A percentile compares a stretch with the other conserved stretches of the same genome.
Evolutionary conservation across 1,140 invertebrate genomes (phyloP).

Genomic region (Drosophila pseudoananassae): DNA sequence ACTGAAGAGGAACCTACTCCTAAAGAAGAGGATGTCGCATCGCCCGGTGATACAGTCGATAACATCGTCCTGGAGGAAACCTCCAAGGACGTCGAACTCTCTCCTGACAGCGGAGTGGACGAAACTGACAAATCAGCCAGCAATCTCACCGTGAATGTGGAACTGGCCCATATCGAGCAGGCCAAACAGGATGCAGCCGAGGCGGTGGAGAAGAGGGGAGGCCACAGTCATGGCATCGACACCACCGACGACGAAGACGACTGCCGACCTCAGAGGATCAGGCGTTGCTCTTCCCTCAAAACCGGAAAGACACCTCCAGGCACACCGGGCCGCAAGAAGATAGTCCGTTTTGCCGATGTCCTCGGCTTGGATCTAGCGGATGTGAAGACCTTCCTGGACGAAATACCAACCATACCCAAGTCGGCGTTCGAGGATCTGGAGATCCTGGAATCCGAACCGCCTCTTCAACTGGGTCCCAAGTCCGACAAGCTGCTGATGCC

Average conservation of each 20-base stretch:
- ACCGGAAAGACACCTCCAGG: constrained; percentile 96
- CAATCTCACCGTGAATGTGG: constrained; percentile 44
- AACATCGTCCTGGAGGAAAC: not conserved
- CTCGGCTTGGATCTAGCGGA: constrained; percentile 96
- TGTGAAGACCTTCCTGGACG: constrained; percentile 94
- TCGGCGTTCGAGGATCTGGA: constrained; percentile 92
- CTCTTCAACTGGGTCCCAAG: constrained; percentile 84
- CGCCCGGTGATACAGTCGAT: constrained; percentile 1
- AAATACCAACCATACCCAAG: constrained; percentile 93
- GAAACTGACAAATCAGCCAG: constrained; percentile 34
- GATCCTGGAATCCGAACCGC: constrained; percentile 83
- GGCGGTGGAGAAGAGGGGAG: constrained; percentile 18
- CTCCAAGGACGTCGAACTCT: constrained; percentile 2
- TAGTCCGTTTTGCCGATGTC: constrained; percentile 97
- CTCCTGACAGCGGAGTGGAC: constrained; percentile 36
- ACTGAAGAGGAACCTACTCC: not conserved
- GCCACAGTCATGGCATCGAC: constrained; percentile 61
- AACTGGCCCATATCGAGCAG: constrained; percentile 50
- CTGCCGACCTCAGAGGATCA: constrained; percentile 87
- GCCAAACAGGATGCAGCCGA: constrained; percentile 43
- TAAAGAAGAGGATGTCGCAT: constrained; percentile 10
- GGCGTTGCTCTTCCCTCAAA: constrained; percentile 94
- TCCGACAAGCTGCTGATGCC: constrained; percentile 87
- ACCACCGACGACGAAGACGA: constrained; percentile 83
- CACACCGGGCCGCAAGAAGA: constrained; percentile 95